Evolutionary conservation across 2,888 invertebrate genomes (phyloP), one percentile per base, ranked within the genome.

Genomic region (Coenonympha glycerion): DNA sequence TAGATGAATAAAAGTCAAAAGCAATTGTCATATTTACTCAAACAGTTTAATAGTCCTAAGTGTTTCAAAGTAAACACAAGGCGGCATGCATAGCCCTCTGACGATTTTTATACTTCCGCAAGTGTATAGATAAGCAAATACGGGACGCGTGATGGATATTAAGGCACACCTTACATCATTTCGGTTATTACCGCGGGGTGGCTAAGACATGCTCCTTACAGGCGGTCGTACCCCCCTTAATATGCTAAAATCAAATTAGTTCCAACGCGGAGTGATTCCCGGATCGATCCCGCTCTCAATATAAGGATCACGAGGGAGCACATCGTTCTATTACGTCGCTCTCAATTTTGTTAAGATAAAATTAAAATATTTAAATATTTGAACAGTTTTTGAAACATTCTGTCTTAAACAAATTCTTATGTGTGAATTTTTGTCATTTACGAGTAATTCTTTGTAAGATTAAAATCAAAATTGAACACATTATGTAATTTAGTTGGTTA

Each of bases 221-320:
- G 53, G 46, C 51, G 44, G 77, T 81, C 81, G 82, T 79, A 74
- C 56, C 78, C 77, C 79, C 81, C 79, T 83, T 87, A 86, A 86
- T 86, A 87, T 86, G 87, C 86, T 87, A 86, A 87, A 87, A 86
- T 85, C 87, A 87, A 87, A 87, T 87, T 87, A 87, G 85, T 87
- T 86, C 71, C 79, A 76, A 79, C 74, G 75, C 76, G 79, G 81
- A 84, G 85, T 81, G 84, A 84, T 83, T 81, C 83, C 73, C 75
- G 66, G 58, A 82, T 85, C 84, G 85, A 85, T 84, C 72, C 79
- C 72, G 19, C 46, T 73, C 73, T 71, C 75, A 64, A 76, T 83
- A 78, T 81, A 76, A 73, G 68, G 64, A 61, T 57, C 28, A 37
- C 68, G 58, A 56, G 76, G 73, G 71, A 63, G 68, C 62, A 55